Conservation (phyloP, 2,113 vertebrate species). For the Cololabis saira region DNA sequence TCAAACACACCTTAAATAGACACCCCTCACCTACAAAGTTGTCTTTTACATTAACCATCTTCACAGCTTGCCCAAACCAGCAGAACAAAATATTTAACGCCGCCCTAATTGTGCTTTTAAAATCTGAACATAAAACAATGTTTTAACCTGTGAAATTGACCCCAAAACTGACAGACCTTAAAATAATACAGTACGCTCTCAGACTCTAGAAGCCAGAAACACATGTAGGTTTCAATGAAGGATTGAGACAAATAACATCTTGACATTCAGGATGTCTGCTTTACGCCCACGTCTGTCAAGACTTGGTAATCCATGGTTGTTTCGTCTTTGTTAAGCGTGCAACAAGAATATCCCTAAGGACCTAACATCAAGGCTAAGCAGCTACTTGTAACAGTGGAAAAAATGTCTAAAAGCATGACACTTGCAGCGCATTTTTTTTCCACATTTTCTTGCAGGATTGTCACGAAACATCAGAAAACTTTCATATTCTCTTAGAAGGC, state of each 20-base stretch:
- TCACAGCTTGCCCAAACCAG: no score
- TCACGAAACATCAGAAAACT: no score
- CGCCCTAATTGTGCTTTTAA: neutral
- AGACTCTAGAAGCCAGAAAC: neutral
- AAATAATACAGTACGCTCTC: neutral
- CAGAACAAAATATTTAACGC: neutral
- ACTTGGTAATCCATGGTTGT: slow-evolving; percentile 35
- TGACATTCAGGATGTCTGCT: slow-evolving; percentile 28
- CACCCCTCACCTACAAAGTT: no score
- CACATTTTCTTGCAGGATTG: no score
- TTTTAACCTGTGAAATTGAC: no score
- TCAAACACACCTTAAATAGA: no score
- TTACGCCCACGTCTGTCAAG: slow-evolving; percentile 31
- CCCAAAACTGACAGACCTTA: neutral
- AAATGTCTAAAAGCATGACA: no score
- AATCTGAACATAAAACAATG: neutral
- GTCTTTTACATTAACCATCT: no score
- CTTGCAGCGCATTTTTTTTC: no score
- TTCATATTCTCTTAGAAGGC: neutral
- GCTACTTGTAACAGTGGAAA: no score
- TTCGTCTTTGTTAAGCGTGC: slow-evolving; percentile 33
- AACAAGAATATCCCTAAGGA: neutral
- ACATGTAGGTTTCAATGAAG: slow-evolving; percentile 20
- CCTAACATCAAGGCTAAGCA: no score
- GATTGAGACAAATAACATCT: slow-evolving; percentile 28